Conservation (phyloP, 1,140 invertebrate genomes). For the Rhagoletis zephyria region DNA sequence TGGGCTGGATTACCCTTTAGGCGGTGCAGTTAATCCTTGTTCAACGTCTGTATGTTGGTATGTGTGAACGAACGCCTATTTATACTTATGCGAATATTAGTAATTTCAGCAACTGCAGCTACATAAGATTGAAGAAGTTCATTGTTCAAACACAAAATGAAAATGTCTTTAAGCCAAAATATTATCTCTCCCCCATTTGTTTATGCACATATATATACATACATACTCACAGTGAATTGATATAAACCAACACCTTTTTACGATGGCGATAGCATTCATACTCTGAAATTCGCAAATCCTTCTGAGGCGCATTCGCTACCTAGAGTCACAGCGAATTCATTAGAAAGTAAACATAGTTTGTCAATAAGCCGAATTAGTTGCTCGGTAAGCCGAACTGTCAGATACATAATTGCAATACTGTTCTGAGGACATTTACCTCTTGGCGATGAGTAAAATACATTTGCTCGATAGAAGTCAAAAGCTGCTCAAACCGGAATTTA, state of each 20-base stretch:
- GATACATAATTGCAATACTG: not conserved
- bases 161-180: conserved; percentile 58
- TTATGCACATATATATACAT: not conserved
- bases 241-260: not conserved
- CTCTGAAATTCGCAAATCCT: not conserved
- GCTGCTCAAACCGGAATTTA: conserved; percentile 18
- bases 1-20: conserved; percentile 58
- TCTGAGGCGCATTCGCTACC: not conserved
- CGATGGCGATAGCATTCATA: not conserved
- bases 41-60: not conserved
- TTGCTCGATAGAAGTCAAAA: conserved; percentile 8
- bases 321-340: not conserved
- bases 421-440: not conserved
- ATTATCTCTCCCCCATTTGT: conserved; percentile 48
- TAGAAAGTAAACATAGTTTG: conserved; percentile 20
- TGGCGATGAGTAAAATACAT: not conserved
- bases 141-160: conserved; percentile 37
- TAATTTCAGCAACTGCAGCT: not conserved
- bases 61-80: not conserved
- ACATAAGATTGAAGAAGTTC: not conserved
- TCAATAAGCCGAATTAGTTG: conserved; percentile 48
- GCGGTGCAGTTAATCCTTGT: conserved; percentile 47
- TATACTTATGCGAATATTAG: no score
- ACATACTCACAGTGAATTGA: not conserved
- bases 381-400: not conserved